Base-by-base conservation (phyloP, 2,797 vertebrate species). In the Eupleurogrammus muticus region DNA sequence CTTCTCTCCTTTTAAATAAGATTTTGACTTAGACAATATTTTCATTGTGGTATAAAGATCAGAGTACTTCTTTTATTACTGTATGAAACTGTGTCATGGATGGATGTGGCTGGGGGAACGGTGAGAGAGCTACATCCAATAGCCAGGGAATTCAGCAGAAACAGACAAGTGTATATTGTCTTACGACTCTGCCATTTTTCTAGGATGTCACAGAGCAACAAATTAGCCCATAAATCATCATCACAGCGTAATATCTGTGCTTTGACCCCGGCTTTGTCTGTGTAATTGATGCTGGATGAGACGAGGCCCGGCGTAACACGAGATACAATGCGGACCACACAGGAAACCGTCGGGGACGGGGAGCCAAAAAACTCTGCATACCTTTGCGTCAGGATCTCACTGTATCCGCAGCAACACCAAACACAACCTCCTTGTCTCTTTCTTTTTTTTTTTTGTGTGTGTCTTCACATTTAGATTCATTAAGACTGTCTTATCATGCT, bases 291-390 rank as follows among this genome's bases (percentile, higher is more conserved):
- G 46, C 63, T 38, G 68, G 60, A 71, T 75, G 59, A 75, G 65
- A 81, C 23, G 3, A 40, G 48, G 40, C 40, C 28, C 54, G n/a
- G 49, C 71, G 85, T 83, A 81, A 88, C 36, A 40, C 59, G 7
- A 88, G 61, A 75, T 34, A 10, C 48, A 56, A 24, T 66, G 24
- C 57, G 73, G 85, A 89, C 88, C 89, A 87, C 89, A 89, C 84
- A 89, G 80, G 78, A 83, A 89, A 84, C 81, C 4, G 5, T 4
- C 9, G 42, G 62, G 51, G 54, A 79, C n/a, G 55, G 67, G 34
- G 51, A 62, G 70, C 78, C 69, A 81, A 65, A n/a, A 60, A 70
- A 60, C 54, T 46, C 24, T 66, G 59, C 80, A 83, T 80, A 66
- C 64, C 68, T 84, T 51, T 70, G 55, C 35, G 0, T 53, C 62